Evolutionary conservation across 2,888 invertebrate species (phyloP), one percentile per base, ranked within the genome.

Genomic region (Nemotelus pantherinus): DNA sequence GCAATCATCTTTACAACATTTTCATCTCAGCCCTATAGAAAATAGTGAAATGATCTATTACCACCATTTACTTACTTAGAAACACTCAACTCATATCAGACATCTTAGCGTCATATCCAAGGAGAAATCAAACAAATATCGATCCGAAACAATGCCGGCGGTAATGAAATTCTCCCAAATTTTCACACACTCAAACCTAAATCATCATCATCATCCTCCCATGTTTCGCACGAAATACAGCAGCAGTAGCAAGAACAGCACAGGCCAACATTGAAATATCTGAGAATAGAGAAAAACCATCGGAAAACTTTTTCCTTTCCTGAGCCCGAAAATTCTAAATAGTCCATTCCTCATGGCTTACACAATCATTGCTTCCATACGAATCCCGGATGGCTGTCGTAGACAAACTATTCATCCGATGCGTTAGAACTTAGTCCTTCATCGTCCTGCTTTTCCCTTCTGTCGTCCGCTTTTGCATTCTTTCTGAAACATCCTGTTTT

Each of bases 321-420:
- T n/a, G 43, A 41, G 43, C 43, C 55, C 55, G 10, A 47, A 70
- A 70, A 70, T 70, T 70, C 70, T 53, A 55, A 70, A 70, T 53
- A 70, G 70, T 70, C 53, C 70, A 55, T 70, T 70, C 43, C 53
- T 44, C 6, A 41, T 70, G 55, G 41, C 39, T 43, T 53, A 3
- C 53, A 3, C 43, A 2, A 10, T 43, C 53, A 9, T 9, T 5
- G 55, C 41, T 10, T 43, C 43, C 7, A 7, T 10, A 7, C 3
- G 50, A 39, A 25, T n/a, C 2, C 2, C n/a, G 50, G 47, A 41
- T 10, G 9, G 39, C 6, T 9, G 3, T n/a, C 41, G n/a, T 55
- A 50, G 70, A 70, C 43, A 70, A 70, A 70, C 70, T 70, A 70
- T 55, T 70, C 50, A 9, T 4, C 65, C 47, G 44, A 65, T 65